Base-by-base conservation (phyloP, 2,888 invertebrate species). In the Crepidodera aurea region DNA sequence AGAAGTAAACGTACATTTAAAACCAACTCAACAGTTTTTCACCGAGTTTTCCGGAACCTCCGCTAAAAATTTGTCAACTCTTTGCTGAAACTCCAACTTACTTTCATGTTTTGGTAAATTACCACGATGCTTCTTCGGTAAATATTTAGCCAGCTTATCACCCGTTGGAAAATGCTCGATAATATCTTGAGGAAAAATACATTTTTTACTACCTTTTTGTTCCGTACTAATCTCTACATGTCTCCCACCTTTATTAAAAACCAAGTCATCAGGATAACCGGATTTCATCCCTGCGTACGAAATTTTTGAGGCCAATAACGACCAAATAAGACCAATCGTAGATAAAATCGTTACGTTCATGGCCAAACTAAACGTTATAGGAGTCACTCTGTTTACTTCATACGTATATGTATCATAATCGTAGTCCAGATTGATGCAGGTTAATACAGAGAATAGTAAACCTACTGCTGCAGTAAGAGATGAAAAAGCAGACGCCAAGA, bases 231-330 rank as follows among this genome's bases (percentile, higher is more conserved):
- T 84, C 27, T 84, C 83, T 19, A 86, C 80, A 42, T 83, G 83
- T 51, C 84, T 84, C 0, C 84, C 69, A 3, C 71, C 82, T 58
- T 83, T 77, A n/a, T 82, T 74, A 10, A 82, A 79, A 15, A 78
- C 73, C 1, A 81, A 79, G 16, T 84, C 85, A n/a, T 86, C 85
- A 58, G 85, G 85, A 69, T 87, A 87, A 37, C 79, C 82, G 63
- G 83, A 86, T 60, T 78, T 83, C 87, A 88, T 88, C 18, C 89
- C 89, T 66, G 82, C 83, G 67, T 85, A 86, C 0, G 87, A 83
- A 18, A 88, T 84, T 74, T 84, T 86, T 0, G 85, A 78, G 46
- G 87, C 86, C 13, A 89, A 74, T 22, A 85, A 74, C 0, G 88
- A 88, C 88, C 88, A 89, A 0, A 86, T 75, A 0, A 85, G 66